Percentiles rank a stretch among this genome's conserved stretches.
Evolutionary conservation across 2,113 vertebrate genomes (phyloP).

Genomic region (Nerophis ophidion): DNA sequence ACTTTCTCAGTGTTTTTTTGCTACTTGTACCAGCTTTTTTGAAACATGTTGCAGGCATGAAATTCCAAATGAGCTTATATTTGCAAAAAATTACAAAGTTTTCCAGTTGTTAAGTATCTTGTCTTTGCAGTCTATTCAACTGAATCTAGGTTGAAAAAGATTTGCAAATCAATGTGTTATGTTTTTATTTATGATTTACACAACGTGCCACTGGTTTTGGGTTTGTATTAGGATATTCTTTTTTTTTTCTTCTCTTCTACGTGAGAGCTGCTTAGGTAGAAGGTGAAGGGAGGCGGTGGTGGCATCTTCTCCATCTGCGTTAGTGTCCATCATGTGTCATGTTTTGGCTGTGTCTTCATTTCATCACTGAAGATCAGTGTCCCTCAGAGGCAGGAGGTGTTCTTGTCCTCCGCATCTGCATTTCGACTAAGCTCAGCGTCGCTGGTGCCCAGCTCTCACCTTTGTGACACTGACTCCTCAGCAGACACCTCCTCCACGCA

Average conservation of each 20-base stretch:
- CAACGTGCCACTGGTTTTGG: no score
- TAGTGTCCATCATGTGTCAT: constrained; percentile 74
- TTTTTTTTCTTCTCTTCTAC: constrained; percentile 15
- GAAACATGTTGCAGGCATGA: no score
- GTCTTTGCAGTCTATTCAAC: no score
- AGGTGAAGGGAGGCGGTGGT: constrained; percentile 16
- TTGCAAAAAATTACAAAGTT: no score
- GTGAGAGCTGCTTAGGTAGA: constrained; percentile 29
- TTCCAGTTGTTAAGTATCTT: no score
- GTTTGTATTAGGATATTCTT: not conserved
- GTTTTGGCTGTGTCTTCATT: constrained; percentile 69
- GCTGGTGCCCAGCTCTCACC: constrained; percentile 48
- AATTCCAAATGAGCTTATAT: no score
- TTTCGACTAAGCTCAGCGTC: constrained; percentile 48
- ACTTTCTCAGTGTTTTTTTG: no score
- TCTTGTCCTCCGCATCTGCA: constrained; percentile 45
- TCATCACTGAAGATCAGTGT: constrained; percentile 53
- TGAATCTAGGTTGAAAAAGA: no score
- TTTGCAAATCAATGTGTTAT: no score
- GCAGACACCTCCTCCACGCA: constrained; percentile 44
- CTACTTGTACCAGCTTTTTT: no score
- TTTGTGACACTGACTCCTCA: constrained; percentile 57
- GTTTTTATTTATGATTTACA: no score
- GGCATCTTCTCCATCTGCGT: constrained; percentile 44
- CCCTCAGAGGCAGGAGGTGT: constrained; percentile 63